Evolutionary conservation across 1,140 invertebrate genomes (phyloP), one percentile per base, ranked within the genome.

Genomic region (Microvelia longipes): DNA sequence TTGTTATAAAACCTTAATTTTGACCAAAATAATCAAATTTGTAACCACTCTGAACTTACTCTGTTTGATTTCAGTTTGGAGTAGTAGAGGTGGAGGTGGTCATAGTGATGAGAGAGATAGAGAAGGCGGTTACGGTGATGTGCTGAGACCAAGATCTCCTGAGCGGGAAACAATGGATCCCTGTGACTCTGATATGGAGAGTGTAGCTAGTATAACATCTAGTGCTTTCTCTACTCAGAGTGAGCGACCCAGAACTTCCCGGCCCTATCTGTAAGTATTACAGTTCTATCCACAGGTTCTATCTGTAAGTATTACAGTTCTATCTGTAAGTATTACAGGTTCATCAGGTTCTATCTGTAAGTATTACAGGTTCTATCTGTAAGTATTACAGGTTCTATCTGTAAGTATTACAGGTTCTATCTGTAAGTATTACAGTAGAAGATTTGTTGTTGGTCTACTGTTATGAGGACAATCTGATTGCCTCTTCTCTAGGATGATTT

Each of bases 151-250:
- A 50, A 50, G 35, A 50, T 50, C 35, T 19, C 81, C 72, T 77
- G 84, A 73, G 79, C 85, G 75, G 81, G 81, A 72, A 81, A 75
- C 25, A 73, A 65, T 77, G 64, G 88, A 89, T 77, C 86, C 87
- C 72, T 88, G 85, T 19, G 91, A 93, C 80, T 93, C 90, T 70
- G 92, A 94, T 78, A 90, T 94, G 82, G 92, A 94, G 80, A 92
- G 90, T 75, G 89, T 92, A 69, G 89, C 85, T 64, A 91, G 89
- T 65, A 88, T 92, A 70, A 91, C 90, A 64, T 93, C 91, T 76
- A 93, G 91, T 84, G 90, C 92, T 76, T 93, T 94, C 80, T 93
- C 91, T 75, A 94, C 92, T 70, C 92, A 94, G 80, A 93, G 91
- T 74, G 92, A 94, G 82, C 82, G 91, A 75, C 90, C 90, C 19